Base-by-base conservation (phyloP, 1,140 invertebrate genomes). In the Drosophila arizonae region DNA sequence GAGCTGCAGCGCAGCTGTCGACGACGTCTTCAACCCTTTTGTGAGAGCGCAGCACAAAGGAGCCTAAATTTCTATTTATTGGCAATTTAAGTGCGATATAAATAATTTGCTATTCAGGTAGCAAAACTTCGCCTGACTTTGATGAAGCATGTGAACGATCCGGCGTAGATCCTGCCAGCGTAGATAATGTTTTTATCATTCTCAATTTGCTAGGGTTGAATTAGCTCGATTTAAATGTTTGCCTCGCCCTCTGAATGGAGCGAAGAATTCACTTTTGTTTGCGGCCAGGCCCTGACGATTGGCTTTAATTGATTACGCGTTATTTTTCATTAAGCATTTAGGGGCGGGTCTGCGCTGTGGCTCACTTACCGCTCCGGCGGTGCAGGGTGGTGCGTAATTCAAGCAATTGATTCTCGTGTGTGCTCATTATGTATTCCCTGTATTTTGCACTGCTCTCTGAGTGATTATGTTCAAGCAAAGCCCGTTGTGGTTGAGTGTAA, bases 21-120 rank as follows among this genome's bases (percentile, higher is more conserved):
- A 58, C 70, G 77, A 71, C 73, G 61, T 68, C 28, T 45, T 67
- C 84, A 77, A 76, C 82, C 84, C 79, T 82, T 86, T 86, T 36
- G 33, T 24, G n/a, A 13, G 15, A 21, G 15, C 33, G 9, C 33
- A 9, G 36, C 10, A 54, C 51, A 50, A 62, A 45, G 36, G 30
- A 70, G 24, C 55, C 66, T 50, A 54, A 45, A 75, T 79, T 87
- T 82, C 82, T 79, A 87, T 87, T 87, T 81, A 87, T 87, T 87
- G 82, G 72, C 76, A 87, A 88, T 88, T 88, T 87, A 82, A 88
- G 79, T 87, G 72, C 82, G 82, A 86, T 86, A 87, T 87, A 86
- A 86, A 86, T 86, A 86, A 87, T 86, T 86, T 86, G 84, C 79
- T 79, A 82, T 64, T 74, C 82, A 87, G 82, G 82, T 87, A 87